phyloP scores from a whole-genome alignment of 2,797 vertebrate genomes.

The Silurus lanzhouensis region DNA sequence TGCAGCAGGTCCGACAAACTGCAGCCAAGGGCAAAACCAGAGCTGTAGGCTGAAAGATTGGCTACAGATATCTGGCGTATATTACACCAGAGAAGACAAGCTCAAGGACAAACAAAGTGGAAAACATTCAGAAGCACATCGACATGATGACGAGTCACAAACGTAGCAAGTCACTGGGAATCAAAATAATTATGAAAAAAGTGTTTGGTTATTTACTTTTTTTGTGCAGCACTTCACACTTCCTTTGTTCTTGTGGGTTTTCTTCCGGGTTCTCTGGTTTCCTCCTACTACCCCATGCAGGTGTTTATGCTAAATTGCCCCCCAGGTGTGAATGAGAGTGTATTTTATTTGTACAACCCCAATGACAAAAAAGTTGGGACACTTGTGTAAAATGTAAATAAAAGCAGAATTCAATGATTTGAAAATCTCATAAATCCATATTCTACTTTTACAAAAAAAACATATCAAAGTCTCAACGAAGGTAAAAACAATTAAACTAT shows the following conservation, averaged over 20 bases:
- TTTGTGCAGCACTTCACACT: neutral
- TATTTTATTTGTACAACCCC: neutral
- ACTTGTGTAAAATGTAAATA: neutral
- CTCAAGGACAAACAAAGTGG: conserved; percentile 65
- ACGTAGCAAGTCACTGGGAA: conserved; percentile 1
- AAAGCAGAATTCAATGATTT: too few species aligned
- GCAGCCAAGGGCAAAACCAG: conserved; percentile 49
- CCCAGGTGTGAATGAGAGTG: neutral
- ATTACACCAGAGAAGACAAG: conserved; percentile 59
- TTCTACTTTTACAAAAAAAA: too few species aligned
- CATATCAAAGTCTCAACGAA: too few species aligned
- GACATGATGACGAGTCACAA: conserved; percentile 12
- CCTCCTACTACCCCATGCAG: neutral
- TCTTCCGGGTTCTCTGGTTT: neutral
- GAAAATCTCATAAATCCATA: too few species aligned
- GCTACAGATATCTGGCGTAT: conserved; percentile 67
- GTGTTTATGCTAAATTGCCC: neutral
- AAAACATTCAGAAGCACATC: conserved; percentile 24
- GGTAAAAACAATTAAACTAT: too few species aligned
- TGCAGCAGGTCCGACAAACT: conserved; percentile 56
- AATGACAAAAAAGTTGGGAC: too few species aligned
- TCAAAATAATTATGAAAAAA: too few species aligned
- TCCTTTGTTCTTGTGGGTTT: neutral
- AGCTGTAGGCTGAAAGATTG: conserved; percentile 61
- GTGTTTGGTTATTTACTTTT: too few species aligned